Evolutionary conservation across 2,888 invertebrate genomes (phyloP), one percentile per base, ranked within the genome.

Genomic region (Scaptomyza caliginosa): DNA sequence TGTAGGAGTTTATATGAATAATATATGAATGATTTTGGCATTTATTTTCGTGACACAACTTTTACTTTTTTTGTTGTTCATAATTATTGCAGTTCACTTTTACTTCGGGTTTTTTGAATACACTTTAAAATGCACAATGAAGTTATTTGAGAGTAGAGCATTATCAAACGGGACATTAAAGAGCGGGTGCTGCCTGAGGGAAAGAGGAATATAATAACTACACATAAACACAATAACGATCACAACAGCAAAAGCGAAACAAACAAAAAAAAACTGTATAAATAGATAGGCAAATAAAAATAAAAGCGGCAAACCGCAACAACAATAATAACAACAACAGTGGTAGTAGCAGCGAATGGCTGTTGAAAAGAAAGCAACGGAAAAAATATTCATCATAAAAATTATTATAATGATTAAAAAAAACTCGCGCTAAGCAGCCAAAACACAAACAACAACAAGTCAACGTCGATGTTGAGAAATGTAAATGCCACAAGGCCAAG

Each of bases 401-500:
- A 79, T 71, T 77, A 85, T 82, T 66, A 85, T 76, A 71, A 81
- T 85, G 67, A 85, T 82, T 82, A 78, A 81, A 84, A 80, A 78
- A 84, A 62, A 39, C 21, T 2, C 50, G 67, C 64, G 67, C 74
- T 65, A 62, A 68, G 67, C 70, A 45, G 43, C 42, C 48, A 45
- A 42, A 67, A 28, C 52, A 56, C 50, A 38, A 32, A 49, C 50
- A 51, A 55, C 46, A 43, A 23, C 32, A 66, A 66, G 74, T 56
- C 69, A 51, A 64, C 74, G 52, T 59, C 67, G 67, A 75, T 75
- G 76, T 79, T 85, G 77, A 79, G 81, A 81, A 81, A 85, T 85
- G 85, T 82, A 80, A 85, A 87, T 77, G 83, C 84, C 79, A 82
- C 87, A 87, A 85, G 87, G 86, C 86, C 87, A 85, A 80, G 80